phyloP scores from a whole-genome alignment of 2,113 vertebrate genomes.

The Pseudois nayaur region DNA sequence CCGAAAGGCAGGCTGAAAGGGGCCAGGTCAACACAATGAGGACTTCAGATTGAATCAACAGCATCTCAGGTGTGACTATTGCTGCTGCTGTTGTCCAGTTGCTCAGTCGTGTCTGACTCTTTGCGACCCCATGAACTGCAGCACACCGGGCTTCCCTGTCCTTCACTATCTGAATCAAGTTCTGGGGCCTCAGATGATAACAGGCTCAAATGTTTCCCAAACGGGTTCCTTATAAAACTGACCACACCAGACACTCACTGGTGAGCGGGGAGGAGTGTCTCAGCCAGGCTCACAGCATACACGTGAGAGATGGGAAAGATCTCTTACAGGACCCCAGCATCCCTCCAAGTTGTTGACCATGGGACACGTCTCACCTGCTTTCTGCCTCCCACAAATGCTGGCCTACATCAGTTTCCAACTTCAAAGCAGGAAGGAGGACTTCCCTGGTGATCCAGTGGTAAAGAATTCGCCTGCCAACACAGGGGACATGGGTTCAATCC shows the following conservation, averaged over 20 bases:
- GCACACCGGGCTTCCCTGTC: background rate
- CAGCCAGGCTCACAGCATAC: background rate
- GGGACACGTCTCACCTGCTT: background rate
- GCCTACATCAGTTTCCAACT: background rate
- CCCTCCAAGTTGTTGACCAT: accelerated
- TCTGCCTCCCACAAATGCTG: background rate
- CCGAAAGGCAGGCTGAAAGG: background rate
- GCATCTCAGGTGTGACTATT: background rate
- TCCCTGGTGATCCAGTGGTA: background rate
- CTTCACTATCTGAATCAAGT: background rate
- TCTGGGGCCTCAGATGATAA: background rate
- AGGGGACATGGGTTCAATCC: background rate
- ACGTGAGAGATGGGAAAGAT: background rate
- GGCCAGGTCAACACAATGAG: background rate
- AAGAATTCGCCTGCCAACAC: background rate
- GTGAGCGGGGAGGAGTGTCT: background rate
- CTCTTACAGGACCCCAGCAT: background rate
- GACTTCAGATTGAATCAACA: no score
- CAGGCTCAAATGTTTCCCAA: background rate
- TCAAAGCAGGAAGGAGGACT: background rate
- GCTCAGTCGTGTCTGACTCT: background rate
- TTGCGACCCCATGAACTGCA: accelerated
- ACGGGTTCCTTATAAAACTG: background rate
- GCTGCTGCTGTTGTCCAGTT: background rate
- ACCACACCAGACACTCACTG: background rate